Base-by-base conservation (phyloP, 2,888 invertebrate genomes). In the Meiosimyza platycephala region DNA sequence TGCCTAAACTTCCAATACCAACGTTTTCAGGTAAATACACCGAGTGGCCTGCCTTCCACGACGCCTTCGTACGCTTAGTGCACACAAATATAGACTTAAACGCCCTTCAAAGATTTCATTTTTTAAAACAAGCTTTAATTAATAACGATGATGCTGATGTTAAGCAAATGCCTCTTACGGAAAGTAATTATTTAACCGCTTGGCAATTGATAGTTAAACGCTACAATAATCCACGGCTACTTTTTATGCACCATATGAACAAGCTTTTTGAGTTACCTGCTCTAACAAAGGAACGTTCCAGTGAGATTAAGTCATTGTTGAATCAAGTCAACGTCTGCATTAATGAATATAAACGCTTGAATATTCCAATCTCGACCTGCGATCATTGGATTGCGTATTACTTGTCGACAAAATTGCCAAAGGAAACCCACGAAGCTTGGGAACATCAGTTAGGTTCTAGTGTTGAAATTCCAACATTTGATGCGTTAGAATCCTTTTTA, bases 31-130 rank as follows among this genome's bases (percentile, higher is more conserved):
- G 59, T 15, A 70, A 65, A 15, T 70, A 28, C 22, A 57, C 51
- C 18, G 72, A 69, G 40, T 73, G 73, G 65, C 70, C 73, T 12
- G 59, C 57, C 16, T 73, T 72, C 40, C 68, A 72, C 28, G 72
- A 72, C 16, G 48, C 72, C 6, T 68, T 72, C 11, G n/a, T 28
- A 9, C 66, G 67, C 13, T 6, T 66, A 54, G 55, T 72, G 51
- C 65, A 73, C 51, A 48, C 68, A 3, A 69, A 69, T 60, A 22
- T 48, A 1, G 59, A 65, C 18, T 33, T 70, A n/a, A 59, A 52
- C 15, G 48, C 62, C 3, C 57, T 72, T 63, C 62, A 72, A 68
- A 66, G 60, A 52, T 72, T 72, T 28, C 57, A 72, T 63, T 72
- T 62, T 18, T 33, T 68, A 6, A 68, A 63, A 16, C 40, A 68